Evolutionary conservation across 2,113 vertebrate genomes (phyloP), one percentile per base, ranked within the genome.

Genomic region (Chamaetylas fuelleborni): DNA sequence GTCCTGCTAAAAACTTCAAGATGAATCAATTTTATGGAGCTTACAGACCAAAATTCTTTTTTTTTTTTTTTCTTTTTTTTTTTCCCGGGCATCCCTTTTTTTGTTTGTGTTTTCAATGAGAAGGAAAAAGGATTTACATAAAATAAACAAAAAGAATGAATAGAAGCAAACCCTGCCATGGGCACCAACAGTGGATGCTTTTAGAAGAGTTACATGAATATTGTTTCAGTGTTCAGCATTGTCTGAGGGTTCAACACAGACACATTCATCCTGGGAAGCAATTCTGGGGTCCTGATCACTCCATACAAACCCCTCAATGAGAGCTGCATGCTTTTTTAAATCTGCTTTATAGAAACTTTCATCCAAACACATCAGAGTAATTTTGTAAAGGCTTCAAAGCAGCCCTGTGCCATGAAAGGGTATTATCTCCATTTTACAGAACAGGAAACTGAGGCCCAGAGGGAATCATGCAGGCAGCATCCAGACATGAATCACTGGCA

Each of bases 101-200:
- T 69, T 86, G 54, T 93, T 96, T 94, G 77, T 82, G 54, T 74
- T 92, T 90, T 97, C 95, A 97, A 91, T 88, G 65, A 81, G 72
- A 81, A 95, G 60, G 62, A 10, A 87, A 86, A 94, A 81, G 77
- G 69, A 96, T 97, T 96, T 97, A 79, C 95, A 96, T 95, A 94
- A 95, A 96, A 96, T 83, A 96, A 96, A 96, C 94, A 96, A 93
- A 81, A 93, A 88, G 92, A 92, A 94, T 95, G 95, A 96, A 96
- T 86, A 96, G 90, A 53, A 57, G 80, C 61, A 81, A 94, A 81
- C 34, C 48, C 79, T 90, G 90, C 90, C 93, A 93, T 53, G 86
- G 90, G 92, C 62, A 90, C 90, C 85, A 74, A 95, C 90, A 95
- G 76, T 69, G 88, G 82, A 78, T 88, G 90, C 93, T 93, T 96